Conservation (phyloP, 1,140 invertebrate genomes). For the Akabosia matsudoensis region DNA sequence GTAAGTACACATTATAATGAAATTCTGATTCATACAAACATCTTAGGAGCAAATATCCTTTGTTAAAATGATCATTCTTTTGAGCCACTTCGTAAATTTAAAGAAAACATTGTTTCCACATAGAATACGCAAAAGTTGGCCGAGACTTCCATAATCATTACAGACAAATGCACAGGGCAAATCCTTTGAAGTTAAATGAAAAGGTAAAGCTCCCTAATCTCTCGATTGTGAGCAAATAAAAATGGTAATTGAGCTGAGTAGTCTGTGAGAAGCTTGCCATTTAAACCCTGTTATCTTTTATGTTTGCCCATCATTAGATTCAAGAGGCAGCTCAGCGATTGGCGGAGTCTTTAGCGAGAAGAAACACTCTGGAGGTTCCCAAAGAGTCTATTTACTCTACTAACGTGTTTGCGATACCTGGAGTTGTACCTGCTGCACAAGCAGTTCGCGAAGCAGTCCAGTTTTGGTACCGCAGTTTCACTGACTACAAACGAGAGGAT, state of each 20-base stretch:
- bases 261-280: background rate
- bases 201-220: constrained; percentile 1
- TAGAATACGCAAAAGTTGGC: constrained; percentile 20
- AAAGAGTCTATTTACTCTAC: background rate
- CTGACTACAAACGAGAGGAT: constrained; percentile 6
- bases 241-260: background rate
- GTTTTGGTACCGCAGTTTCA: constrained; percentile 21
- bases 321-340: constrained; percentile 8
- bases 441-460: constrained; percentile 22
- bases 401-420: constrained; percentile 11
- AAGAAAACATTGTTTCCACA: background rate
- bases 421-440: background rate
- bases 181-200: background rate
- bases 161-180: constrained; percentile 1
- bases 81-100: too few species aligned
- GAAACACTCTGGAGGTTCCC: constrained; percentile 4
- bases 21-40: background rate
- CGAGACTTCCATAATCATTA: constrained; percentile 23
- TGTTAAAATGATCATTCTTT: background rate
- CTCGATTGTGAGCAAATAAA: background rate
- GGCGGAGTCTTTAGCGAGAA: background rate
- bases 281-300: background rate
- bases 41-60: background rate
- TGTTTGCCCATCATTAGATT: constrained; percentile 18
- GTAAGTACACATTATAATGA: background rate